phyloP scores from a whole-genome alignment of 2,113 vertebrate genomes.

The Zosterops hypoxanthus region DNA sequence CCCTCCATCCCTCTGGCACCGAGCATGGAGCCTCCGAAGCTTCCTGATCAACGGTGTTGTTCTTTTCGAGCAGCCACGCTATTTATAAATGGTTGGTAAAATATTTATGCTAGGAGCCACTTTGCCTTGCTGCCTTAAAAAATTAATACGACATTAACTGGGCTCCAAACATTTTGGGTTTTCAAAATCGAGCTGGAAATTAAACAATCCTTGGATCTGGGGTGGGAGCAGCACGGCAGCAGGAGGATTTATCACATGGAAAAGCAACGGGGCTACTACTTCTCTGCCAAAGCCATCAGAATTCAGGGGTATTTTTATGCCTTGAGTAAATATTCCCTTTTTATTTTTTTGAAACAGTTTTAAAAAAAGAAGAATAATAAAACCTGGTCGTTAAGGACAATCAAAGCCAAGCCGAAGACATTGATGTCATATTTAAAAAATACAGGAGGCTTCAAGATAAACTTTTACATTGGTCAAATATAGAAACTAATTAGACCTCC shows the following conservation, averaged over 20 bases:
- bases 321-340: conserved; percentile 50
- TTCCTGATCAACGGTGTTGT: not conserved
- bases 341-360: not conserved
- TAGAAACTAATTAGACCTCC: conserved; percentile 42
- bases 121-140: conserved; percentile 62
- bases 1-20: not conserved
- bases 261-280: conserved; percentile 15
- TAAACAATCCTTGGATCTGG: conserved; percentile 56
- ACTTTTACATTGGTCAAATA: conserved; percentile 50
- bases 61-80: conserved; percentile 30
- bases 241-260: conserved; percentile 50
- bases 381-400: conserved; percentile 40
- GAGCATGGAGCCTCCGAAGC: not conserved
- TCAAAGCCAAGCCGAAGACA: conserved; percentile 30
- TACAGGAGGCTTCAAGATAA: conserved; percentile 35
- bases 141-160: conserved; percentile 61
- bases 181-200: conserved; percentile 54
- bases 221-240: conserved; percentile 18
- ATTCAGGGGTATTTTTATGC: conserved; percentile 38
- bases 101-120: conserved; percentile 58
- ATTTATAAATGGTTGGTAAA: conserved; percentile 70
- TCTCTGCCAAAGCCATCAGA: conserved; percentile 61
- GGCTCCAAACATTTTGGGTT: conserved; percentile 7
- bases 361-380: conserved; percentile 13
- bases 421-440: conserved; percentile 55